Evolutionary conservation across 2,888 invertebrate species (phyloP).

Genomic region (Steinernema carpocapsae): DNA sequence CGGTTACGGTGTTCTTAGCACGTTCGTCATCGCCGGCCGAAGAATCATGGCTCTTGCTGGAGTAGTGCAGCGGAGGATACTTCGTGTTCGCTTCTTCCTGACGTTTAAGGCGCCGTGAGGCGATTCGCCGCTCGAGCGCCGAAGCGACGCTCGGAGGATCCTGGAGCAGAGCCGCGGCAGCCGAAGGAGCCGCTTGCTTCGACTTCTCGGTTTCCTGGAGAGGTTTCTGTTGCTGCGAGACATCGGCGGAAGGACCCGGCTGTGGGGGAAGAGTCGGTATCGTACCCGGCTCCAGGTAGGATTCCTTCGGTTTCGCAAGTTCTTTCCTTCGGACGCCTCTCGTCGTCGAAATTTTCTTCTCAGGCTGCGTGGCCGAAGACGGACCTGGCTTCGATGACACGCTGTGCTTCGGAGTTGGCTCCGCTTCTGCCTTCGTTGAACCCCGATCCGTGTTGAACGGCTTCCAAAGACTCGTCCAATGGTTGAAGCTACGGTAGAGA

Average conservation of each 20-base stretch:
- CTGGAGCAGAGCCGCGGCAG: slow-evolving; percentile 39
- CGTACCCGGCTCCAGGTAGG: neutral
- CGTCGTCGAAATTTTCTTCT: slow-evolving; percentile 33
- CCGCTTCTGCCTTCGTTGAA: too few species aligned
- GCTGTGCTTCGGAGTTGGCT: neutral
- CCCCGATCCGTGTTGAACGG: slow-evolving; percentile 43
- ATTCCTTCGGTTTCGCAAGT: slow-evolving; percentile 6
- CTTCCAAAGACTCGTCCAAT: slow-evolving; percentile 56
- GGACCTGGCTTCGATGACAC: neutral
- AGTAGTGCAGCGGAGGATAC: slow-evolving; percentile 14
- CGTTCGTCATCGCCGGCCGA: slow-evolving; percentile 56
- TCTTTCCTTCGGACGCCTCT: slow-evolving; percentile 25
- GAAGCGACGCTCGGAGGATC: slow-evolving; percentile 27
- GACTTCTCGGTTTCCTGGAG: neutral
- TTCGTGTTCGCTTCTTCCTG: slow-evolving; percentile 33
- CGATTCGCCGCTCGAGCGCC: neutral
- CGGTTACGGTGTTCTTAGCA: slow-evolving; percentile 67
- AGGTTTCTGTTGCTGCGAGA: too few species aligned
- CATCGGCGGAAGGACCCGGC: neutral
- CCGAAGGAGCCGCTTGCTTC: slow-evolving; percentile 9
- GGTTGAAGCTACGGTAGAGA: slow-evolving; percentile 63
- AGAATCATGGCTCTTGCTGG: slow-evolving; percentile 30
- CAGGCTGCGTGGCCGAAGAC: slow-evolving; percentile 36
- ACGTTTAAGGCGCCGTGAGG: slow-evolving; percentile 13
- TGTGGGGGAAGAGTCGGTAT: slow-evolving; percentile 9